phyloP scores from a whole-genome alignment of 2,113 vertebrate genomes.

The Oryzias curvinotus region DNA sequence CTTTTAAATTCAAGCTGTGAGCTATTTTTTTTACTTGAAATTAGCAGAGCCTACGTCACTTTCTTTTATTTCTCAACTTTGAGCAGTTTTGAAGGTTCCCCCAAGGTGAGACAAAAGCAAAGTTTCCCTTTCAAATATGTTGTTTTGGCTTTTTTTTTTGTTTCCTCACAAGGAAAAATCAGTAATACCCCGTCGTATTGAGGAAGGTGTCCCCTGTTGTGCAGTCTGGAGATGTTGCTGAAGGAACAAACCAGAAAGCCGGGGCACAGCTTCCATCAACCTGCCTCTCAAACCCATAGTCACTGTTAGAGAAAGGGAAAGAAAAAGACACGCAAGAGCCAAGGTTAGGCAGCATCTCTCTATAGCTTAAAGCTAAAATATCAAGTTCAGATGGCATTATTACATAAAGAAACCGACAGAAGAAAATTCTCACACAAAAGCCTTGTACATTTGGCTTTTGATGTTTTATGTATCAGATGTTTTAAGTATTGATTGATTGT shows the following conservation, averaged over 20 bases:
- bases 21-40: no score
- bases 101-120: neutral
- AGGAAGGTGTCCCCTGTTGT: constrained; percentile 88
- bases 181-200: constrained; percentile 89
- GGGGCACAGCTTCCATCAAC: constrained; percentile 85
- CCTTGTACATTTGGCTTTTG: constrained; percentile 10
- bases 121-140: neutral
- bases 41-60: no score
- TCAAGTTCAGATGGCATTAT: constrained; percentile 16
- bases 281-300: constrained; percentile 91
- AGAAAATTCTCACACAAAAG: constrained; percentile 6
- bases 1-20: no score
- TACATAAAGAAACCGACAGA: neutral
- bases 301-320: constrained; percentile 69
- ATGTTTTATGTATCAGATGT: constrained; percentile 41
- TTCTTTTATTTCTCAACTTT: no score
- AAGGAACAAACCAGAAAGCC: constrained; percentile 90
- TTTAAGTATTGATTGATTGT: constrained; percentile 8
- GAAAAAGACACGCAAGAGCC: neutral
- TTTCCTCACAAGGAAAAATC: constrained; percentile 3
- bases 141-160: neutral
- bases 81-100: no score
- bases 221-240: constrained; percentile 85
- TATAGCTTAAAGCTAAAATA: constrained; percentile 11
- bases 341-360: constrained; percentile 12